These are phyloP conservation scores for Omphaloscelis lunosa DNA, from an alignment of 2,888 invertebrate genomes.

Conservation along the genomic window DNA sequence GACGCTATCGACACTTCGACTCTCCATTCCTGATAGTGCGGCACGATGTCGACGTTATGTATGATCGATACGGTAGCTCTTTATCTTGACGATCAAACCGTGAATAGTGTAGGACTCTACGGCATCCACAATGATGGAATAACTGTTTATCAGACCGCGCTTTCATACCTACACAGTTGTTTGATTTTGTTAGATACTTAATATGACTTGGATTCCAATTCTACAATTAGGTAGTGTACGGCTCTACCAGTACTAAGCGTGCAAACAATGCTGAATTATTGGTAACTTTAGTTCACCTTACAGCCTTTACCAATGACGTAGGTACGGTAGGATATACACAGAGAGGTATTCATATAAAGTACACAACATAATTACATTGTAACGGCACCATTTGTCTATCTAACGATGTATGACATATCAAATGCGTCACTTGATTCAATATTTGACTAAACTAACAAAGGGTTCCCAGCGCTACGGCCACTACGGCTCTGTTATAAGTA, in stretches of 20 bases:
- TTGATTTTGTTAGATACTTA: neutral
- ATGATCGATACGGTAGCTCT: constrained; percentile 34
- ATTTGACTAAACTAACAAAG: constrained; percentile 55
- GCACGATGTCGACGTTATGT: constrained; percentile 25
- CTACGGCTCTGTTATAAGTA: constrained; percentile 32
- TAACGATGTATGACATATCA: constrained; percentile 19
- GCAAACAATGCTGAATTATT: neutral
- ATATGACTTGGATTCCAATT: neutral
- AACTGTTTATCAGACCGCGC: constrained; percentile 2
- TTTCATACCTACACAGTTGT: neutral
- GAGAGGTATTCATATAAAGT: constrained; percentile 10
- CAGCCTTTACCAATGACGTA: neutral
- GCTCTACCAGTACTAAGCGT: neutral
- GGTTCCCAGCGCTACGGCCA: constrained; percentile 20
- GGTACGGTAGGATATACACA: neutral
- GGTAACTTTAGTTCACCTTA: too few relatives aligned
- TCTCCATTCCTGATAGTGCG: constrained; percentile 21
- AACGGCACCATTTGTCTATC: constrained; percentile 37
- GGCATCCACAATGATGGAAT: constrained; percentile 2
- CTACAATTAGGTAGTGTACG: neutral
- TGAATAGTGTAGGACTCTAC: neutral
- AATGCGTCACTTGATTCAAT: constrained; percentile 53
- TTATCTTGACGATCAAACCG: constrained; percentile 29
- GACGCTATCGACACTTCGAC: constrained; percentile 17
- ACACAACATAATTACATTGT: constrained; percentile 37